A percentile compares a stretch with the other conserved stretches of the same genome.
Conservation (phyloP, 1,140 invertebrate species). For the Chionoecetes opilio region DNA sequence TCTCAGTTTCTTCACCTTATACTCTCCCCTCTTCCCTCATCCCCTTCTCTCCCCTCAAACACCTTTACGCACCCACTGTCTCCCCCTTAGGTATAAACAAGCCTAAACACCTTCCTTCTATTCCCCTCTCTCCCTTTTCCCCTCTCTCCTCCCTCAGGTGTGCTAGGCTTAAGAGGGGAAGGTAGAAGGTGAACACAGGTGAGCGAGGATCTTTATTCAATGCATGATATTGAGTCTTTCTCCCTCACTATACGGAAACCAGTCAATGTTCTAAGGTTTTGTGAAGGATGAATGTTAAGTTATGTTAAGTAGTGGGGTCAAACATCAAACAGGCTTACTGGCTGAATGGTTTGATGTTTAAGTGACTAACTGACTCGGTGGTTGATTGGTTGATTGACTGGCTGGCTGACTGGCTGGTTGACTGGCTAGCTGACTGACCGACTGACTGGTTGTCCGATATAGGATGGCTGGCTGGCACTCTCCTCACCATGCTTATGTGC, state of each 20-base stretch:
- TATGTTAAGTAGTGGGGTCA: not conserved
- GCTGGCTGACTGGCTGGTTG: not conserved
- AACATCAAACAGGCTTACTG: not conserved
- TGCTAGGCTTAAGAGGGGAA: not conserved
- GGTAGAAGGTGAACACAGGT: too few relatives aligned
- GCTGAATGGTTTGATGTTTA: not conserved
- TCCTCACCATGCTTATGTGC: too few relatives aligned
- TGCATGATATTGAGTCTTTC: not conserved
- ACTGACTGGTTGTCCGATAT: too few relatives aligned
- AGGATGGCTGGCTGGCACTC: not conserved
- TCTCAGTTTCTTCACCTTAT: not conserved
- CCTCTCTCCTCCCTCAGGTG: not conserved
- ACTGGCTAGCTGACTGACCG: not conserved
- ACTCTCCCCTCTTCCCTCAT: not conserved
- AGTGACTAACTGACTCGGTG: not conserved
- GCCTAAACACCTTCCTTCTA: not conserved
- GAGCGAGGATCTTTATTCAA: not conserved
- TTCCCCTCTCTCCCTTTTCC: not conserved
- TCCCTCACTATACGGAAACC: not conserved
- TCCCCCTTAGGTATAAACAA: not conserved
- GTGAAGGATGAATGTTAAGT: not conserved
- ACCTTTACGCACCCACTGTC: not conserved
- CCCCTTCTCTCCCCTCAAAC: not conserved
- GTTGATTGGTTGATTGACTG: not conserved
- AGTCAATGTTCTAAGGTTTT: not conserved